Evolutionary conservation across 2,113 vertebrate genomes (phyloP).

Genomic region (Furnarius figulus): DNA sequence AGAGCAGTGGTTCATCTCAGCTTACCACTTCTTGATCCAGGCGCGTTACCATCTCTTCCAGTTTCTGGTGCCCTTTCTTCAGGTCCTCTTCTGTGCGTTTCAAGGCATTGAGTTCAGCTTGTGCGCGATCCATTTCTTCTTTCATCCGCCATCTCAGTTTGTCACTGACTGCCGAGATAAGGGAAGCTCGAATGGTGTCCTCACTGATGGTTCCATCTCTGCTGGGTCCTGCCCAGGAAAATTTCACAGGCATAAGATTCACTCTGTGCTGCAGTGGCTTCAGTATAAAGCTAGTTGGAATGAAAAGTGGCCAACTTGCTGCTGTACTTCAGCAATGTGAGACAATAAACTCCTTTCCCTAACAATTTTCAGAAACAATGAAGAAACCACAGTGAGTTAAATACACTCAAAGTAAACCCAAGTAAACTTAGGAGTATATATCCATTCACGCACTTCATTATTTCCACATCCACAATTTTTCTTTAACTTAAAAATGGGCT

Average conservation of each 20-base stretch:
- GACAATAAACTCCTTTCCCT: neutral
- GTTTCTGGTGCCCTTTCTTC: conserved; percentile 96
- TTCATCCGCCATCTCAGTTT: conserved; percentile 98
- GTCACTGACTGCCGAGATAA: conserved; percentile 96
- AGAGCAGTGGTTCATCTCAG: neutral
- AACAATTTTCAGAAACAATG: neutral
- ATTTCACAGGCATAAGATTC: neutral
- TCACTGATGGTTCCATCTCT: conserved; percentile 95
- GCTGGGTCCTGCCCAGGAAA: conserved; percentile 79
- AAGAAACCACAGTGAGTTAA: neutral
- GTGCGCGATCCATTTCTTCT: conserved; percentile 97
- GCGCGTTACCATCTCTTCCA: conserved; percentile 95
- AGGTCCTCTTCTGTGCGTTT: conserved; percentile 96
- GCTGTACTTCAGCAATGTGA: neutral
- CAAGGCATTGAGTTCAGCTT: conserved; percentile 94
- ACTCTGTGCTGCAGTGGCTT: neutral
- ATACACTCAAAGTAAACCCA: neutral
- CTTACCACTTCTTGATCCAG: conserved; percentile 98
- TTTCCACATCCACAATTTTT: neutral
- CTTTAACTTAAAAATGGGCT: neutral
- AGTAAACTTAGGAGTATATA: neutral
- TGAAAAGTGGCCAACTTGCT: neutral
- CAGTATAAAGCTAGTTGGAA: neutral
- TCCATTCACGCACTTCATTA: neutral
- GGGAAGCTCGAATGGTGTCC: conserved; percentile 95